These are phyloP conservation scores for Nycticryphes semicollaris DNA, from an alignment of 2,113 vertebrate genomes.

Conservation along the genomic window DNA sequence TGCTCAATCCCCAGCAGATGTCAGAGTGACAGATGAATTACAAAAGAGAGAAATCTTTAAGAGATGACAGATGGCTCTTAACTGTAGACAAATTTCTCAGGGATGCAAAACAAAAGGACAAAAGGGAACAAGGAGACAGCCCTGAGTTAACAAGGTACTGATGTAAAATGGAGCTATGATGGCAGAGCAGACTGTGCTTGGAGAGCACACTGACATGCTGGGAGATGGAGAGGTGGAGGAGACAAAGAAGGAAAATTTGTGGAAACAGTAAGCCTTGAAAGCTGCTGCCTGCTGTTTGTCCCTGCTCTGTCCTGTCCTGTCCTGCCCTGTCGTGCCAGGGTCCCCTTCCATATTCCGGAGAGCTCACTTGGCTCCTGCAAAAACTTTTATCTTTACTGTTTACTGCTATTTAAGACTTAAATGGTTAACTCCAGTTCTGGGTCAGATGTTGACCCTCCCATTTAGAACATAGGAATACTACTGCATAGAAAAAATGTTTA, in stretches of 20 bases:
- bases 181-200: neutral
- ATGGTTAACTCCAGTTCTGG: neutral
- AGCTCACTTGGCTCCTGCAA: rapidly evolving
- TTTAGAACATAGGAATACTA: neutral
- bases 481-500: neutral
- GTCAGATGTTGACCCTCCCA: neutral
- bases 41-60: neutral
- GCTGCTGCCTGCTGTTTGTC: neutral
- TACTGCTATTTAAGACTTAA: neutral
- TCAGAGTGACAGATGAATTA: neutral
- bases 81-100: neutral
- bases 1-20: neutral
- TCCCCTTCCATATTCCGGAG: neutral
- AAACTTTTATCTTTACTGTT: neutral
- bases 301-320: neutral
- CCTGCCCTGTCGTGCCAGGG: neutral
- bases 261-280: neutral
- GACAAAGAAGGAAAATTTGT: neutral
- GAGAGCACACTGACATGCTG: neutral
- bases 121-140: neutral
- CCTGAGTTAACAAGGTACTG: neutral
- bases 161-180: neutral
- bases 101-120: conserved; percentile 3
- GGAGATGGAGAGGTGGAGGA: neutral
- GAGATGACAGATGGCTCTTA: neutral